Conservation (phyloP, 2,888 invertebrate genomes). For the Camponotus fellah region DNA sequence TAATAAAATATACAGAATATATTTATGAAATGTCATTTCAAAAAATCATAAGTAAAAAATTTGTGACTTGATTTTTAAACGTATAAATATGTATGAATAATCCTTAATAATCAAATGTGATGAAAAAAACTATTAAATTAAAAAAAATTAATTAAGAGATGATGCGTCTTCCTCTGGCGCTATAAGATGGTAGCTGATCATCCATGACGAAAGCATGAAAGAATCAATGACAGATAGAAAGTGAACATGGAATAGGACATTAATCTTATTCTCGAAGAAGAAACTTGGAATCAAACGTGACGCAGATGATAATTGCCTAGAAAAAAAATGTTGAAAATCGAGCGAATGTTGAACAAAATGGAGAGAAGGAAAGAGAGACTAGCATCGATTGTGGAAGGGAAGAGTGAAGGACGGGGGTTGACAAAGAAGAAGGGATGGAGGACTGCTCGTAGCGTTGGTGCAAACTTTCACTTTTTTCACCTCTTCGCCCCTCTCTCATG, state of each 20-base stretch:
- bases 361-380: conserved; percentile 46
- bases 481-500: conserved; percentile 68
- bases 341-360: conserved; percentile 39
- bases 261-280: conserved; percentile 23
- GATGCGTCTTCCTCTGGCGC: background rate
- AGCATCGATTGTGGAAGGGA: conserved; percentile 57
- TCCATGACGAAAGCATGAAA: background rate
- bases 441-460: conserved; percentile 73
- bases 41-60: background rate
- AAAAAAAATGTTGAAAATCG: conserved; percentile 42
- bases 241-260: background rate
- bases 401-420: conserved; percentile 69
- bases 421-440: conserved; percentile 55
- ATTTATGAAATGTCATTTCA: background rate
- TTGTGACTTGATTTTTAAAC: background rate
- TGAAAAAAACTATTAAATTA: background rate
- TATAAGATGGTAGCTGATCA: background rate
- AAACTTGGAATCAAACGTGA: conserved; percentile 30
- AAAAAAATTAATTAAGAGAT: background rate
- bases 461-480: conserved; percentile 84
- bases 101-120: background rate
- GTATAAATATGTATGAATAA: too few relatives aligned
- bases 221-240: conserved; percentile 11
- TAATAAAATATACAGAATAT: too few relatives aligned
- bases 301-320: conserved; percentile 8